Conservation (phyloP, 2,888 invertebrate genomes). For the Pollenia angustigena region DNA sequence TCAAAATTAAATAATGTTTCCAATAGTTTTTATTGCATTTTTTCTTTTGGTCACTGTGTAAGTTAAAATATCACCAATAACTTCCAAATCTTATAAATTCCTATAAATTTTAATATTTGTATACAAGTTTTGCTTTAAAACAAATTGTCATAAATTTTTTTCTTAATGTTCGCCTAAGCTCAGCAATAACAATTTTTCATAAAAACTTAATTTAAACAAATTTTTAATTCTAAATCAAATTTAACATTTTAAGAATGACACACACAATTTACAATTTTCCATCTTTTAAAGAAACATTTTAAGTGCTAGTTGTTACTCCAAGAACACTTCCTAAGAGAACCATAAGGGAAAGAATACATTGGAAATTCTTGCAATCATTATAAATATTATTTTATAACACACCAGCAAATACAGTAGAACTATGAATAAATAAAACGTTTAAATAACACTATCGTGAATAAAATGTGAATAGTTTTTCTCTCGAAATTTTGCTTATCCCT, state of each 20-base stretch:
- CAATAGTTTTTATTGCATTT: too few species aligned
- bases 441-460: too few species aligned
- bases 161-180: neutral
- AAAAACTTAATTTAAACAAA: constrained; percentile 41
- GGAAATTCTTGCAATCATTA: constrained; percentile 28
- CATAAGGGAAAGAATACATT: neutral
- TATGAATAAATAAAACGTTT: neutral
- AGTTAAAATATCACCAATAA: too few species aligned
- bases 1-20: too few species aligned
- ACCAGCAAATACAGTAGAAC: constrained; percentile 23
- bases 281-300: neutral
- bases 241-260: constrained; percentile 31
- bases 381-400: constrained; percentile 27
- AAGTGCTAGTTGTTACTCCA: constrained; percentile 22
- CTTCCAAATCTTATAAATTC: too few species aligned
- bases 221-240: constrained; percentile 31
- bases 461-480: too few species aligned
- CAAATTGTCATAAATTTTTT: constrained; percentile 1
- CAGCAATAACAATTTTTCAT: constrained; percentile 32
- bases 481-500: too few species aligned
- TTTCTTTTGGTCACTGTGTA: too few species aligned
- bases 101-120: too few species aligned
- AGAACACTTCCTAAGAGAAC: neutral
- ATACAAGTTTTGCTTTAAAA: neutral
- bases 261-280: constrained; percentile 20